Base-by-base conservation (phyloP, 2,888 invertebrate species). In the Parascotia fuliginaria region DNA sequence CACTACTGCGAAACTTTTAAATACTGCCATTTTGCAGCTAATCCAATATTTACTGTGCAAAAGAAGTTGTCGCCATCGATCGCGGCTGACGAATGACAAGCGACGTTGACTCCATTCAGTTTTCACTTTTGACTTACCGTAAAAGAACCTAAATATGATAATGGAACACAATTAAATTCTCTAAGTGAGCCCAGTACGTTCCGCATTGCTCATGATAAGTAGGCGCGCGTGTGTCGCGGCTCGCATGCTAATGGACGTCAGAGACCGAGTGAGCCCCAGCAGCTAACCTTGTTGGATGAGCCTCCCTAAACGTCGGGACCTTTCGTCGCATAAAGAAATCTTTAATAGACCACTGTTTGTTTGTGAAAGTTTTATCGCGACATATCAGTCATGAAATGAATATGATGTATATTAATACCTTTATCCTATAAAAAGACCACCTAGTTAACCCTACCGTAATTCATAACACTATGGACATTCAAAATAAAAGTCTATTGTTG, bases 131-230 rank as follows among this genome's bases (percentile, higher is more conserved):
- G 89, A 87, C 84, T 88, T 88, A 90, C 90, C 79, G 90, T 91
- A 91, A 89, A 89, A 89, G 89, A 92, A 85, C 85, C 91, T 89
- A 87, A 90, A 89, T 92, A 92, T 92, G 92, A 92, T 92, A 92
- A 92, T 92, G 87, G 90, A 85, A 86, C 87, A 87, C 90, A 91
- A 92, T 92, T 90, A 92, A 90, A 92, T 91, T 91, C 92, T 89
- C 84, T 70, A 72, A 84, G 89, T 85, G 91, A 85, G 84, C 85
- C 80, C 82, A 55, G 70, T 69, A 77, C 83, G 89, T 87, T 87
- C 89, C 90, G 90, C 91, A 88, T 90, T 81, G 90, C 85, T 85
- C 89, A 91, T 90, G 79, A 83, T 84, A 91, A 91, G 91, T 90
- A 86, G 89, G 89, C 71, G 77, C 78, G 70, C 63, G 71, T 56